These are phyloP conservation scores for Piezodorus guildinii DNA, from an alignment of 1,140 invertebrate genomes.

Conservation along the genomic window DNA sequence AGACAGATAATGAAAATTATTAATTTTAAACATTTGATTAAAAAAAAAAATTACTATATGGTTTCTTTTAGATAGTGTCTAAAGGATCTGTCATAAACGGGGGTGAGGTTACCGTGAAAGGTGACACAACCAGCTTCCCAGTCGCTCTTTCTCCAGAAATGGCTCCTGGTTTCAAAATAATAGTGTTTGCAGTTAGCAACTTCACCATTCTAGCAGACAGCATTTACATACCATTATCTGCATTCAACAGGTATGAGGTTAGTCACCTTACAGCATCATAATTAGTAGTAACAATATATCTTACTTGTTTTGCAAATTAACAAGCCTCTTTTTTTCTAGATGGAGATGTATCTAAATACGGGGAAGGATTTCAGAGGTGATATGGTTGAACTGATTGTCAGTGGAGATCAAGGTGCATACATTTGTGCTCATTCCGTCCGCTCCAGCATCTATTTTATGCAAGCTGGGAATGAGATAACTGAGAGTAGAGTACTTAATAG, in stretches of 20 bases:
- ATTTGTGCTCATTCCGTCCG: constrained; percentile 34
- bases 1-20: no score
- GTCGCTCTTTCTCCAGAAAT: constrained; percentile 41
- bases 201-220: constrained; percentile 42
- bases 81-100: constrained; percentile 37
- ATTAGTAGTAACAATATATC: no score
- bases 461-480: constrained; percentile 37
- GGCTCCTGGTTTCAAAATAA: constrained; percentile 45
- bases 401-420: constrained; percentile 34
- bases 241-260: constrained; percentile 39
- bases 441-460: constrained; percentile 32
- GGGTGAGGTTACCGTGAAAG: constrained; percentile 24
- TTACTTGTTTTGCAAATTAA: no score
- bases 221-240: constrained; percentile 44
- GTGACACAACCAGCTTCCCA: constrained; percentile 34
- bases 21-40: neutral
- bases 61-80: constrained; percentile 28
- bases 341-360: constrained; percentile 32
- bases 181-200: constrained; percentile 41
- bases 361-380: constrained; percentile 36
- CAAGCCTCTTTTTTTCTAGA: constrained; percentile 19
- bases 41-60: constrained; percentile 13
- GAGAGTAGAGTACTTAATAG: constrained; percentile 32
- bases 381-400: constrained; percentile 33
- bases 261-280: constrained; percentile 1